Percentiles rank a stretch among this genome's conserved stretches.
Conservation (phyloP, 2,797 vertebrate genomes). For the Malacoctenus gilli region DNA sequence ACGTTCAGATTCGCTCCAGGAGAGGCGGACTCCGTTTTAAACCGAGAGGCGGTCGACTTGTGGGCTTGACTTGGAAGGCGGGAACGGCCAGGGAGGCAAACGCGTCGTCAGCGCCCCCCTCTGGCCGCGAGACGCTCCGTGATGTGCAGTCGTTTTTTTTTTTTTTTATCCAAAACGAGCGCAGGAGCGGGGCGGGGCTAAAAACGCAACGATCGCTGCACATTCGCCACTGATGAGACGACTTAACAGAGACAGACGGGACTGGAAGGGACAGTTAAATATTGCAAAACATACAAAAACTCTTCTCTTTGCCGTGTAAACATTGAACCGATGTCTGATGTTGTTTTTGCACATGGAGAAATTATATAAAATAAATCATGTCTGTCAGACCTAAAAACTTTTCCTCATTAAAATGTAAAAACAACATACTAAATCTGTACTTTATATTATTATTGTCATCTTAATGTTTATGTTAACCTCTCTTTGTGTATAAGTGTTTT, state of each 20-base stretch:
- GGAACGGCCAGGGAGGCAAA: slow-evolving; percentile 33
- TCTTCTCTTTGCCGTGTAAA: slow-evolving; percentile 76
- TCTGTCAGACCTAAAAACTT: slow-evolving; percentile 71
- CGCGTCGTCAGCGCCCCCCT: no score
- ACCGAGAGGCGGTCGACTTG: slow-evolving; percentile 30
- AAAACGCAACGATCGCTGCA: slow-evolving; percentile 23
- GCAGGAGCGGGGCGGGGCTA: slow-evolving; percentile 9
- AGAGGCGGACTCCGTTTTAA: slow-evolving; percentile 18
- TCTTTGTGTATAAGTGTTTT: slow-evolving; percentile 74
- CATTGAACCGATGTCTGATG: slow-evolving; percentile 72
- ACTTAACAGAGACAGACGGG: slow-evolving; percentile 64
- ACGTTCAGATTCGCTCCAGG: no score
- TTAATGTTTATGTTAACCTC: slow-evolving; percentile 71
- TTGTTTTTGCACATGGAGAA: slow-evolving; percentile 74
- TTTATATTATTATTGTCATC: slow-evolving; percentile 68
- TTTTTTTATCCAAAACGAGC: slow-evolving; percentile 42
- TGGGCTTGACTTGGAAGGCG: slow-evolving; percentile 23
- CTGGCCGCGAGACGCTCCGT: slow-evolving; percentile 13
- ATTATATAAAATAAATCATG: slow-evolving; percentile 80
- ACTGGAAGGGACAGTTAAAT: slow-evolving; percentile 72
- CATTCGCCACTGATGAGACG: slow-evolving; percentile 59
- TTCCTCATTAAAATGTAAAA: slow-evolving; percentile 77
- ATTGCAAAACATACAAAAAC: slow-evolving; percentile 74
- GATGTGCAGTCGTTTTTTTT: slow-evolving; percentile 19
- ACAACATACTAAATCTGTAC: slow-evolving; percentile 68